Conservation (phyloP, 2,113 vertebrate genomes). For the Hemiprocne comata region DNA sequence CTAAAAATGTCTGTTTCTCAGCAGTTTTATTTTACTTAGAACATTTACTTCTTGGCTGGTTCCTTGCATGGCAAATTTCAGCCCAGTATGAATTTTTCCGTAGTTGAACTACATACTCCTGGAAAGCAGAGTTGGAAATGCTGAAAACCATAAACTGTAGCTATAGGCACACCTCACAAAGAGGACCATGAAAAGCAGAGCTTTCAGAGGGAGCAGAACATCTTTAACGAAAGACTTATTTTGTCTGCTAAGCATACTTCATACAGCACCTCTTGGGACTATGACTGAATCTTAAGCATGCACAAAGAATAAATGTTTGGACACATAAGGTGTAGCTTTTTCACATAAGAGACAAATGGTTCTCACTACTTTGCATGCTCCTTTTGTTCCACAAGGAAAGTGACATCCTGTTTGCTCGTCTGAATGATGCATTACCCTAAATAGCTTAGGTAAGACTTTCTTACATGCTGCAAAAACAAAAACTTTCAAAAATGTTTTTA, state of each 20-base stretch:
- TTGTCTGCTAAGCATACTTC: not conserved
- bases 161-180: not conserved
- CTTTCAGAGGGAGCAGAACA: not conserved
- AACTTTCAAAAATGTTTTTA: not conserved
- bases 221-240: not conserved
- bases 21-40: conserved; percentile 24
- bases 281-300: not conserved
- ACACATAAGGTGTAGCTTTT: not conserved
- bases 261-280: not conserved
- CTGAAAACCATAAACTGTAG: not conserved
- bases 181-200: not conserved
- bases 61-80: not conserved
- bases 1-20: not conserved
- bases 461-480: not conserved
- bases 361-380: not conserved
- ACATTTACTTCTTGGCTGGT: conserved; percentile 19
- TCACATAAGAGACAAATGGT: not conserved
- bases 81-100: conserved; percentile 19
- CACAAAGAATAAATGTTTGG: not conserved
- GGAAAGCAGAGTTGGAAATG: conserved; percentile 14
- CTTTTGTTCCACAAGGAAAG: not conserved
- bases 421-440: not conserved
- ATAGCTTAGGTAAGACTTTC: not conserved
- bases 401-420: fast-evolving
- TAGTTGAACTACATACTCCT: not conserved